Base-by-base conservation (phyloP, 2,797 vertebrate species). In the Enteromius mattozi region DNA sequence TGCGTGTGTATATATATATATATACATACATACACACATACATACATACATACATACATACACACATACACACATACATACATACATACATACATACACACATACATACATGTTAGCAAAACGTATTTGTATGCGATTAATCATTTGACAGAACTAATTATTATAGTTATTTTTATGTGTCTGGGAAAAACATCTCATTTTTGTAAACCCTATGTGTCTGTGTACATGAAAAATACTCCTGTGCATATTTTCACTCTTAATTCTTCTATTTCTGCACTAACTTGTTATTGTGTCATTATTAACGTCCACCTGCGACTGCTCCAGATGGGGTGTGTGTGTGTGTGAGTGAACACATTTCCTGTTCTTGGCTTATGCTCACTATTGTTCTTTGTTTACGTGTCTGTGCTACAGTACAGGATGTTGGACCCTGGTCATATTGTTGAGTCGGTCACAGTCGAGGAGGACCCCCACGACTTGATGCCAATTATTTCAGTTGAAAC, bases 401-500 rank as follows among this genome's bases (percentile, higher is more conserved):
- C 19, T 54, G 30, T 27, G 21, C 49, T 89, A 92, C 91, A 95
- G 95, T 95, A 94, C 91, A 97, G 96, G 94, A 98, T 99, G 96
- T 95, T 96, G 94, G 97, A 99, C 89, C 97, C 97, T 2, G 96
- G 97, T 88, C 97, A 97, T 91, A 84, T 97, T 24, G 89, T 98
- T 86, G 94, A 98, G 94, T 95, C 96, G 0, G 97, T 96, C 87
- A 97, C 93, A 0, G 93, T 97, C 90, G 96, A 97, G 91, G 97
- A 97, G 79, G 96, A 97, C 19, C 97, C 97, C 0, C 97, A 96
- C 89, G 95, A 96, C 51, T 89, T 87, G 9, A 90, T 92, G 90
- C 96, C 97, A 0, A 93, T 97, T 0, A 91, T 99, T 87, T 97
- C 97, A 1, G 93, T 98, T 88, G 96, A 98, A 90, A 97, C 96